Base-by-base conservation (phyloP, 2,113 vertebrate species). In the Bos indicus region DNA sequence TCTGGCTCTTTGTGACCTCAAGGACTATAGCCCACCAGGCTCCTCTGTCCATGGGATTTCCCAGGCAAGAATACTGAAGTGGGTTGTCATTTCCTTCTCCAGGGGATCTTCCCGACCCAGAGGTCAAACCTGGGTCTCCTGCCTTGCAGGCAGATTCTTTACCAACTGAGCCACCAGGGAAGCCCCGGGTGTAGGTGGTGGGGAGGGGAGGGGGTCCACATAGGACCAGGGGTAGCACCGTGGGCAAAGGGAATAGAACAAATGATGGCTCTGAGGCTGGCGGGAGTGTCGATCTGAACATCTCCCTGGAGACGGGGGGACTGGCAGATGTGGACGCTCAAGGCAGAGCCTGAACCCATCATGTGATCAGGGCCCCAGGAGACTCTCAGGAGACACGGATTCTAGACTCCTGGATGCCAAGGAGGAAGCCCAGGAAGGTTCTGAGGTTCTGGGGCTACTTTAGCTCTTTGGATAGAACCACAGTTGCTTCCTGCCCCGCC, bases 271-370 rank as follows among this genome's bases (percentile, higher is more conserved):
- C n/a, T 7, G 77, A 85, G 90, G 64, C 33, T 59, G 88, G 36
- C 57, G 80, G 43, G 67, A 28, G 2, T 3, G 3, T 9, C 14
- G 56, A 13, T 15, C 25, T 4, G 36, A 40, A 15, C 7, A 21
- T 25, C 19, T 59, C 57, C 15, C 9, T 11, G 51, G 36, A 56
- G 46, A 30, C 0, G 0, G 82, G 9, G 36, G 25, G 30, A n/a
- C 6, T 14, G 85, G 60, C 52, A 23, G 59, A 40, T 12, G 30
- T 17, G 17, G 54, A 19, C 10, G 0, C 2, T 40, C 14, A n/a
- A 30, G 51, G 7, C 23, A 7, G 30, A 74, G 46, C 36, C 11
- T 0, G 81, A n/a, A 11, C 17, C 94, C 7, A 2, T 2, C 0
- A 1, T 54, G 59, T 8, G 21, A n/a, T 82, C 85, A 83, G 56